A percentile compares a stretch with the other conserved stretches of the same genome.
These are phyloP conservation scores for Aegithalos caudatus DNA, from an alignment of 2,113 vertebrate species.

Conservation along the genomic window DNA sequence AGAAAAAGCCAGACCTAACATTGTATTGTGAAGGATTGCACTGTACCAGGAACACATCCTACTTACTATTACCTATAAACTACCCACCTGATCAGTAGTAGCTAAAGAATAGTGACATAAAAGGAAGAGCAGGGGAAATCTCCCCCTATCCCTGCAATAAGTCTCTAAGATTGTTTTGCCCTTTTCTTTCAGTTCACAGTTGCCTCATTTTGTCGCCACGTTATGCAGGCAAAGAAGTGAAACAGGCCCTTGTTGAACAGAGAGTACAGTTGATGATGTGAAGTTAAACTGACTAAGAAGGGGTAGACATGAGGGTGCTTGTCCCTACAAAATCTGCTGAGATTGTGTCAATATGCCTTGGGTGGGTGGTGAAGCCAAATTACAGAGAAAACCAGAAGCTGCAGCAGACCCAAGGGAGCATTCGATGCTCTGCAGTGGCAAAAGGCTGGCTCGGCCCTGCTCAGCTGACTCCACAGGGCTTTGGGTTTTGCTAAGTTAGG, in stretches of 20 bases:
- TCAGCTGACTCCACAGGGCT: not conserved
- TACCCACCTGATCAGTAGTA: not conserved
- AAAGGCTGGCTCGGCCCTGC: not conserved
- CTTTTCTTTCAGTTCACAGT: not conserved
- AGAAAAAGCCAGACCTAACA: not conserved
- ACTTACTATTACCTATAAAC: not conserved
- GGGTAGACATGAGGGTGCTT: not conserved
- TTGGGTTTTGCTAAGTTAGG: not conserved
- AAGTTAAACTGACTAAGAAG: not conserved
- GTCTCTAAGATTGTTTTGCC: not conserved
- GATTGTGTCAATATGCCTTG: too few species aligned
- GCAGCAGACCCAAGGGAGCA: not conserved
- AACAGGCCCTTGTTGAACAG: not conserved
- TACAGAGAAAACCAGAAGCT: not conserved
- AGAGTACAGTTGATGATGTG: not conserved
- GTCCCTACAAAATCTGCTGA: not conserved
- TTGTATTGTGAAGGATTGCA: not conserved
- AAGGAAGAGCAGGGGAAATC: not conserved
- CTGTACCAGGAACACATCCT: not conserved
- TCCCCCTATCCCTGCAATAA: not conserved
- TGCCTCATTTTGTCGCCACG: rapidly evolving
- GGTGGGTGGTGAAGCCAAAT: not conserved
- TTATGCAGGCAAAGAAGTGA: not conserved
- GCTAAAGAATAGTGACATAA: not conserved
- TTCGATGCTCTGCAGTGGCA: rapidly evolving